Evolutionary conservation across 2,113 vertebrate species (phyloP), one percentile per base, ranked within the genome.

Genomic region (Okapia johnstoni): DNA sequence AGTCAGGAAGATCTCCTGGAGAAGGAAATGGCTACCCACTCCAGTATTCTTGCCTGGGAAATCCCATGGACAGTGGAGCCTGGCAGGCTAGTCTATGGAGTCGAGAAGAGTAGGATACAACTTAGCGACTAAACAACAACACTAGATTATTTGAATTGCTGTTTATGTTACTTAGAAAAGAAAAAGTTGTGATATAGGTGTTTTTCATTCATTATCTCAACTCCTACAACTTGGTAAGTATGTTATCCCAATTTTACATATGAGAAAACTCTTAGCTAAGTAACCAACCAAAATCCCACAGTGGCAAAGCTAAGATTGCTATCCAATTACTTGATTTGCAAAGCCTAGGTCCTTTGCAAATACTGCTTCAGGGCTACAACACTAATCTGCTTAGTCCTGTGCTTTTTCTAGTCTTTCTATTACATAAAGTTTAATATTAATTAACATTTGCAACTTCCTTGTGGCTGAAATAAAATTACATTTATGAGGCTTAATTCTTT

Each of bases 391-490:
- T 94, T 60, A 92, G 70, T 46, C 66, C 70, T 33, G 17, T 36
- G 43, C 33, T 85, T 92, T 80, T 66, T 23, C 70, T 91, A 52
- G 26, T 85, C 30, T 96, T 90, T 88, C 30, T 73, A 61, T 91
- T 89, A 54, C 26, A 36, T 66, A 83, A 61, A 70, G 19, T 40
- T 83, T 54, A 92, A 84, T 30, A 33, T 21, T 84, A n/a, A n/a
- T 85, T 66, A 94, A 88, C 50, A 66, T 46, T 30, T 93, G 46
- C 25, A 66, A 21, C 52, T 96, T 94, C 52, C 23, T 95, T 60
- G 58, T 54, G 95, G 92, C 73, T 66, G 19, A 95, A 96, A 77
- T 88, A 96, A 57, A 97, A 92, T 57, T 81, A 46, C 36, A 17
- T 76, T 61, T 58, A 36, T 25, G 17, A 57, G 25, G 15, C 57